Conservation (phyloP, 2,888 invertebrate genomes). For the Temnothorax rugatulus region DNA sequence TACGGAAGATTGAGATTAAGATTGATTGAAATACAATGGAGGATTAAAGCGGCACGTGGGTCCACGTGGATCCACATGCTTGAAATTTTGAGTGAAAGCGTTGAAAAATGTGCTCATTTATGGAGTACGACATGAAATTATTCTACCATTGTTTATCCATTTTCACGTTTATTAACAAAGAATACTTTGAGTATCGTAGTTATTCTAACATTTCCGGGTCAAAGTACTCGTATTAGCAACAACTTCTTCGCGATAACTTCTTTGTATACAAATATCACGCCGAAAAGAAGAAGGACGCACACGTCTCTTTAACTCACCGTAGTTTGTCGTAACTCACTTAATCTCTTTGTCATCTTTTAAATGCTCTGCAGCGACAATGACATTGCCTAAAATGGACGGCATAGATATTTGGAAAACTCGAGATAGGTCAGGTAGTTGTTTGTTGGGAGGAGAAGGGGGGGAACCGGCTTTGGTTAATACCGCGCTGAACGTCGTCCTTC, state of each 20-base stretch:
- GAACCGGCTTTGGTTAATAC: slow-evolving; percentile 17
- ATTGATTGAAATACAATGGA: too few relatives aligned
- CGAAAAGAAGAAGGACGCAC: background rate
- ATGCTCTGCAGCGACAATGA: background rate
- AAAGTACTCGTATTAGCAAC: too few relatives aligned
- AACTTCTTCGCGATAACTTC: too few relatives aligned
- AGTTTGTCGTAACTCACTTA: too few relatives aligned
- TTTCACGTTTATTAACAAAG: too few relatives aligned
- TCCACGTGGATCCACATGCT: background rate
- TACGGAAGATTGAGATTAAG: too few relatives aligned
- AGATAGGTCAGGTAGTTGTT: slow-evolving; percentile 45
- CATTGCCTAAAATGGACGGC: background rate
- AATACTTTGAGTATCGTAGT: too few relatives aligned
- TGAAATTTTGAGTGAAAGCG: background rate
- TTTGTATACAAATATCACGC: background rate
- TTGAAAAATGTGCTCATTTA: background rate
- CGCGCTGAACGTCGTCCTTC: slow-evolving; percentile 27
- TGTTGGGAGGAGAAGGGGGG: background rate
- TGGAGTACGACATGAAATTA: background rate
- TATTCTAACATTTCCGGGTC: background rate
- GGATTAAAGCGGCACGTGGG: background rate
- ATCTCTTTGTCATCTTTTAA: background rate
- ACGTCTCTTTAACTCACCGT: background rate
- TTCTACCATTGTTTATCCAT: background rate
- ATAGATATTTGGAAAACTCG: slow-evolving; percentile 21